A percentile compares a stretch with the other conserved stretches of the same genome.
Evolutionary conservation across 2,113 vertebrate species (phyloP).

Genomic region (Dicentrarchus labrax): DNA sequence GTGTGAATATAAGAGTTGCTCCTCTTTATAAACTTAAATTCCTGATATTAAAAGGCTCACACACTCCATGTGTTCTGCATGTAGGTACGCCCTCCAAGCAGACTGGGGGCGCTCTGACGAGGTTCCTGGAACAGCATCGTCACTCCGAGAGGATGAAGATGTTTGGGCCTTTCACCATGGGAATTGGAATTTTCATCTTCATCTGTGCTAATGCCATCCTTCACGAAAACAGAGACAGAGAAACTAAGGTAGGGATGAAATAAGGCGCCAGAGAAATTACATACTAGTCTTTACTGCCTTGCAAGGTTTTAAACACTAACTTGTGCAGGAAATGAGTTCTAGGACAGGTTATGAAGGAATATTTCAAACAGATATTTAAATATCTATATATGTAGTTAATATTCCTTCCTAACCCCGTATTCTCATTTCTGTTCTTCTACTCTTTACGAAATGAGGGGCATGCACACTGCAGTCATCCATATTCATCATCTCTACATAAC

Average conservation of each 20-base stretch:
- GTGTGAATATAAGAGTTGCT: background rate
- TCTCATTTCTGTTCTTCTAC: slow-evolving; percentile 16
- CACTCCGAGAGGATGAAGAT: slow-evolving; percentile 99
- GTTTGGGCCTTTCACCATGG: slow-evolving; percentile 99
- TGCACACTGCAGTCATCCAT: slow-evolving; percentile 45
- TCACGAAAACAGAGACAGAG: slow-evolving; percentile 97
- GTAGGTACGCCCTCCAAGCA: slow-evolving; percentile 57
- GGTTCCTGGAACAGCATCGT: slow-evolving; percentile 93
- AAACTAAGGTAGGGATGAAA: slow-evolving; percentile 89
- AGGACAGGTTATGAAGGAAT: background rate
- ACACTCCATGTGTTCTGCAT: background rate
- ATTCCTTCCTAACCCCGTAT: background rate
- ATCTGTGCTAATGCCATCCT: slow-evolving; percentile 98
- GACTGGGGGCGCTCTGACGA: slow-evolving; percentile 83
- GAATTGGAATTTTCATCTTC: slow-evolving; percentile 99
- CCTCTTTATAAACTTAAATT: background rate
- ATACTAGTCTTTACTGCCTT: background rate
- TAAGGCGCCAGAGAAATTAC: rapidly evolving
- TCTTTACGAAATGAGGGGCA: slow-evolving; percentile 18
- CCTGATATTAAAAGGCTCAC: background rate
- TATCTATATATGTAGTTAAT: background rate
- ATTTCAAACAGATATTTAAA: background rate
- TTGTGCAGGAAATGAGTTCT: background rate
- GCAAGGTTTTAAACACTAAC: background rate
- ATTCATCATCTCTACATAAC: slow-evolving; percentile 48